These are phyloP conservation scores for Prunella fulvescens DNA, from an alignment of 2,113 vertebrate genomes.

Conservation along the genomic window DNA sequence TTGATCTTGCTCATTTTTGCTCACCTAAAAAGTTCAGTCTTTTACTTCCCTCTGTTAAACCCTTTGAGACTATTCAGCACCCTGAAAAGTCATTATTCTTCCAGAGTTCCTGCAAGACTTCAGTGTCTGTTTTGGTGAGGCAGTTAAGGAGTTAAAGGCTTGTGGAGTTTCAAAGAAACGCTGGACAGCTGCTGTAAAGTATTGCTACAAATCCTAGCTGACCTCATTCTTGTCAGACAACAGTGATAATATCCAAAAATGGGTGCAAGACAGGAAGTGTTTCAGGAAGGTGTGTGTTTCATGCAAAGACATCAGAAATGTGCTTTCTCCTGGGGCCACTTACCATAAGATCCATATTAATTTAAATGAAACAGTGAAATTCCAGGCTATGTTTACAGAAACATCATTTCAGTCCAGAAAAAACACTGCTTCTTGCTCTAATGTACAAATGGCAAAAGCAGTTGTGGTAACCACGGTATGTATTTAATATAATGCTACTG, in stretches of 20 bases:
- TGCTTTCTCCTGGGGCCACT: not conserved
- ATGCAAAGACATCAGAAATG: constrained; percentile 39
- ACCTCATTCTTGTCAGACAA: constrained; percentile 53
- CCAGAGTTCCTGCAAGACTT: not conserved
- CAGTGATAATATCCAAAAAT: constrained; percentile 21
- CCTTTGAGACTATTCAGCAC: not conserved
- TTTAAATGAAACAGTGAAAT: not conserved
- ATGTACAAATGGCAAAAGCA: not conserved
- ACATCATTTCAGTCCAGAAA: constrained; percentile 14
- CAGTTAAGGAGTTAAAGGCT: constrained; percentile 31
- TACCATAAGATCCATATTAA: not conserved
- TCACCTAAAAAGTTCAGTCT: not conserved
- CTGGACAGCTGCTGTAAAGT: constrained; percentile 11
- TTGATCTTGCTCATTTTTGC: not conserved
- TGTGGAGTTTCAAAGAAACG: not conserved
- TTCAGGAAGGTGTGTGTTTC: constrained; percentile 31
- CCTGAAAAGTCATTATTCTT: not conserved
- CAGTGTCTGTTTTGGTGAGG: not conserved
- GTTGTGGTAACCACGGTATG: not conserved
- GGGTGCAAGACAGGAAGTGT: constrained; percentile 8
- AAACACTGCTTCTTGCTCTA: not conserved
- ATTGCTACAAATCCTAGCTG: constrained; percentile 16
- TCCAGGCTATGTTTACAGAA: constrained; percentile 40
- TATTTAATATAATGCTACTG: not conserved
- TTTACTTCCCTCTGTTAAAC: not conserved